phyloP scores from a whole-genome alignment of 2,888 invertebrate species.

The Eupithecia insigniata region DNA sequence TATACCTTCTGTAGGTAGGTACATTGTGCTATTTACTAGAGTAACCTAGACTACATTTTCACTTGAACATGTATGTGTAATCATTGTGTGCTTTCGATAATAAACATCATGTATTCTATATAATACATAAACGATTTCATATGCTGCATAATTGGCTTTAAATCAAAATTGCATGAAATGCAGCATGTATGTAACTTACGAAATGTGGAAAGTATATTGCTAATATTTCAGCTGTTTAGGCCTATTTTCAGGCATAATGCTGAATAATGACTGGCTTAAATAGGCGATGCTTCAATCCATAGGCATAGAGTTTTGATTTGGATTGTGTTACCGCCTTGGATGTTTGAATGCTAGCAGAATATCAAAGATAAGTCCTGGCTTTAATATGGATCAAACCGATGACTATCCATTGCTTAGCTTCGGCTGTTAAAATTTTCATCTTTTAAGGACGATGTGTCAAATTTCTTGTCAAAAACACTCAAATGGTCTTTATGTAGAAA shows the following conservation, averaged over 20 bases:
- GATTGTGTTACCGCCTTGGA: constrained; percentile 1
- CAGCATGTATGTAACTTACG: constrained; percentile 32
- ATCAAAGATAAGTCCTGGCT: constrained; percentile 44
- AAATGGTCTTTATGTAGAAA: background rate
- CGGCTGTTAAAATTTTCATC: constrained; percentile 31
- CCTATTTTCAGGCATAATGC: constrained; percentile 40
- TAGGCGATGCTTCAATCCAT: constrained; percentile 25
- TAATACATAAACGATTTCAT: constrained; percentile 4
- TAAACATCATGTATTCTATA: background rate
- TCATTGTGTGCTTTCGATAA: background rate
- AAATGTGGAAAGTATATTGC: constrained; percentile 31
- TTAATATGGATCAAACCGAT: constrained; percentile 29
- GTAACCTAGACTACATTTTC: background rate
- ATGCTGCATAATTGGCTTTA: constrained; percentile 43
- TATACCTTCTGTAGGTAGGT: background rate
- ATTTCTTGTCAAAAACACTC: background rate
- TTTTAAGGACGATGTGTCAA: background rate
- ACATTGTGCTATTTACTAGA: background rate
- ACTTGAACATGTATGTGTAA: background rate
- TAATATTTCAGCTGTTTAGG: constrained; percentile 44
- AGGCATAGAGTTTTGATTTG: background rate
- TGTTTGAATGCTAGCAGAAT: constrained; percentile 24
- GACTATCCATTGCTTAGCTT: constrained; percentile 40
- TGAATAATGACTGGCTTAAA: constrained; percentile 40
- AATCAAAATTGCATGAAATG: constrained; percentile 42